Base-by-base conservation (phyloP, 2,113 vertebrate species). In the Hippocampus mohnikei region DNA sequence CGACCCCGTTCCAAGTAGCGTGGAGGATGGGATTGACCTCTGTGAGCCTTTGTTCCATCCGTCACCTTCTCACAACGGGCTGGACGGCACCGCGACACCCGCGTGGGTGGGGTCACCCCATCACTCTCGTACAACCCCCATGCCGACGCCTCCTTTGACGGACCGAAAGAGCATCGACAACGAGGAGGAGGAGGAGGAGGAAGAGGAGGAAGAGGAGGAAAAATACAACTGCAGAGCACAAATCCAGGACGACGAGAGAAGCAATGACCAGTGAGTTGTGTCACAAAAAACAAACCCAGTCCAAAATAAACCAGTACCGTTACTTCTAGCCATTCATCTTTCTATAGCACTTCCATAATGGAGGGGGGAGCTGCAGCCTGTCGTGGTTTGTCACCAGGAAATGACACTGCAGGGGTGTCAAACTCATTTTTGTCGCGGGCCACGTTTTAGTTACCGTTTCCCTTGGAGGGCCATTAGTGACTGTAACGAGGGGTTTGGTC, bases 111-210 rank as follows among this genome's bases (percentile, higher is more conserved):
- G 89, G 23, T 89, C 87, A 2, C 91, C 87, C 0, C 83, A 79
- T 59, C 68, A 81, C 29, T 86, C 83, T 1, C 87, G 90, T 11
- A 82, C 84, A 0, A 62, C 85, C 5, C 79, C 82, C 6, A 2
- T 29, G 0, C 3, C 59, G 2, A 9, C 59, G 0, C 70, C 86
- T 2, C 73, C 76, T 10, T 70, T 86, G 61, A 77, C 84, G 1
- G 87, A 91, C 85, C 74, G 73, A 18, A 92, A 89, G 81, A 89
- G 81, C 41, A 64, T 88, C 56, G 90, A 92, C 78, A 88, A 92
- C 1, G 92, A 93, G 12, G 92, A 93, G 69, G 91, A 92, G 11
- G 89, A 90, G 11, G 74, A 90, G 5, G 89, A 91, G 42, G 88
- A 91, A 6, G 91, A 93, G 16, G 87, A 91, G 27, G 58, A 60